Percentiles rank a stretch among this genome's conserved stretches.
Conservation (phyloP, 2,113 vertebrate species). For the Alces alces region DNA sequence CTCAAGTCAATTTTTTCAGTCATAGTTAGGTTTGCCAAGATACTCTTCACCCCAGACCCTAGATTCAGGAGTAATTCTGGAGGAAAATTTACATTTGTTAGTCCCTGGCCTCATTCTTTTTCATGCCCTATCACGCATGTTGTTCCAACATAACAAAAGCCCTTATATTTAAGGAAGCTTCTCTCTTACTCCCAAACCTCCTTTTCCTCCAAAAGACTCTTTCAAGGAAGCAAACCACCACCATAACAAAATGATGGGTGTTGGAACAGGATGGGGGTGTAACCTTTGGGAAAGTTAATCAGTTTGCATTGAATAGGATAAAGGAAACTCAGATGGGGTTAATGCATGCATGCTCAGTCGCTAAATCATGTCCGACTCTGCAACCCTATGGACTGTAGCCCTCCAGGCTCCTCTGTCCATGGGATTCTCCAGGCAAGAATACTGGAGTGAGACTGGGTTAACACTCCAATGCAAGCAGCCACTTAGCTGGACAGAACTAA, state of each 20-base stretch:
- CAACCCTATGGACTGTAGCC: not conserved
- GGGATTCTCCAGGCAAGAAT: not conserved
- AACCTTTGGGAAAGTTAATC: slow-evolving; percentile 27
- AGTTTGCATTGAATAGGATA: not conserved
- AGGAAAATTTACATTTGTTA: slow-evolving; percentile 9
- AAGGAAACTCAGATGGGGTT: not conserved
- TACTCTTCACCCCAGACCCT: not conserved
- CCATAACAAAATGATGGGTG: slow-evolving; percentile 37
- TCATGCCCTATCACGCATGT: not conserved
- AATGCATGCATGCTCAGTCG: not conserved
- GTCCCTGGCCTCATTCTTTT: slow-evolving; percentile 18
- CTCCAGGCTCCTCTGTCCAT: not conserved
- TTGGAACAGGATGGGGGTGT: not conserved
- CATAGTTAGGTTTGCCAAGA: slow-evolving; percentile 8
- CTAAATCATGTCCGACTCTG: not conserved
- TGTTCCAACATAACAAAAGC: slow-evolving; percentile 12
- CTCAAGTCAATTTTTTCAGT: not conserved
- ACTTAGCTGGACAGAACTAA: slow-evolving; percentile 46
- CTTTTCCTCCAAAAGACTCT: slow-evolving; percentile 30
- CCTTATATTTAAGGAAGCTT: not conserved
- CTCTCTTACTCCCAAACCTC: not conserved
- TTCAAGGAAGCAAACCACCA: slow-evolving; percentile 2
- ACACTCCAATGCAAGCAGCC: slow-evolving; percentile 42
- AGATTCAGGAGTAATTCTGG: slow-evolving; percentile 10
- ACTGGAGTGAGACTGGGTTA: not conserved